phyloP scores from a whole-genome alignment of 2,113 vertebrate species.

The Psephotus haematonotus region DNA sequence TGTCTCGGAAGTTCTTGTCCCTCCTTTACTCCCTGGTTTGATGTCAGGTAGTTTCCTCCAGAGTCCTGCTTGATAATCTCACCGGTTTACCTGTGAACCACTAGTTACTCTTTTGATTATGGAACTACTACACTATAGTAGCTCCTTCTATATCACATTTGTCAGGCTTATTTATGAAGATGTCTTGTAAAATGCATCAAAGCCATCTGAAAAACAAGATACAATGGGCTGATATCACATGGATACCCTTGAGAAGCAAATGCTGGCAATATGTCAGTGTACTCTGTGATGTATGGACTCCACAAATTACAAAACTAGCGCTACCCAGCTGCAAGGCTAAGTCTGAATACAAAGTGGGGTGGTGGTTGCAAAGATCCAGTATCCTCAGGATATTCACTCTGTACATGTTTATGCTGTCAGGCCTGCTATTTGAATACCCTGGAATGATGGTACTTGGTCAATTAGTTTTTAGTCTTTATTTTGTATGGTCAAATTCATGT shows the following conservation, averaged over 20 bases:
- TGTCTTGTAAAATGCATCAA: background rate
- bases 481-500: background rate
- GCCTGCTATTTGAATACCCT: background rate
- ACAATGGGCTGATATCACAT: accelerated
- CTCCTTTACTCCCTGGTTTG: background rate
- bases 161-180: background rate
- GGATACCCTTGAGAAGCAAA: background rate
- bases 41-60: background rate
- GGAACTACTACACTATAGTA: background rate
- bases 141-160: background rate
- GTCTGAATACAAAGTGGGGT: background rate
- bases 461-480: background rate
- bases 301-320: background rate
- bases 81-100: background rate
- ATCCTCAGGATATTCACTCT: background rate
- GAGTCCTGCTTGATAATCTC: background rate
- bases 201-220: background rate
- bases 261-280: background rate
- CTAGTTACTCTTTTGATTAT: background rate
- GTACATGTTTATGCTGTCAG: background rate
- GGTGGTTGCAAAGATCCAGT: background rate
- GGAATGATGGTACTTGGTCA: background rate
- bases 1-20: background rate
- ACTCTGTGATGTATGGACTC: background rate
- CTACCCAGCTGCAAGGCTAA: background rate